Evolutionary conservation across 2,113 vertebrate genomes (phyloP).

Genomic region (Crotalus horridus): DNA sequence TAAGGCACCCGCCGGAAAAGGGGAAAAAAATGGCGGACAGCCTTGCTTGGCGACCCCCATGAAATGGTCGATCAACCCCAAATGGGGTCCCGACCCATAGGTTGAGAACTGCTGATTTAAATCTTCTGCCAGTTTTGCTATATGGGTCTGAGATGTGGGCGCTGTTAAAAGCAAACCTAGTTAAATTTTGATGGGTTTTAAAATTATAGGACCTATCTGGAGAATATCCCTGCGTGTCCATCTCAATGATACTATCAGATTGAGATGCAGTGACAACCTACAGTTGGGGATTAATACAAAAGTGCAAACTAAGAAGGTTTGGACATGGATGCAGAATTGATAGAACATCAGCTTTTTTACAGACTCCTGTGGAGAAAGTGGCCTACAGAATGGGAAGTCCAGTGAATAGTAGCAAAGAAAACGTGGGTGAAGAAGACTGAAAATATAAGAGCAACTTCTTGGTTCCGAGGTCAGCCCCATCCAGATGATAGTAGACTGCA

Average conservation of each 20-base stretch:
- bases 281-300: background rate
- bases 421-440: background rate
- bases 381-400: background rate
- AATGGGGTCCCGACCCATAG: too few species aligned
- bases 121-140: background rate
- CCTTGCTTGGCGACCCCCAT: too few species aligned
- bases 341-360: background rate
- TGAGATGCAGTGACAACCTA: background rate
- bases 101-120: too few species aligned
- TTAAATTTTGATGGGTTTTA: background rate
- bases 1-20: too few species aligned
- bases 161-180: background rate
- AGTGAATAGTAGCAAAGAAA: background rate
- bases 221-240: background rate
- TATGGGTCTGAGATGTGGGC: background rate
- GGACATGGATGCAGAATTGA: background rate
- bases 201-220: background rate
- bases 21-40: too few species aligned
- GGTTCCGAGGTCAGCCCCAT: background rate
- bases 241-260: background rate
- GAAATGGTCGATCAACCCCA: too few species aligned
- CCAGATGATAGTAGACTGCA: background rate
- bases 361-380: background rate
- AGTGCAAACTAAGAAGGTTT: background rate
- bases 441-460: background rate